phyloP scores from a whole-genome alignment of 2,797 vertebrate genomes.

The Micromesistius poutassou region DNA sequence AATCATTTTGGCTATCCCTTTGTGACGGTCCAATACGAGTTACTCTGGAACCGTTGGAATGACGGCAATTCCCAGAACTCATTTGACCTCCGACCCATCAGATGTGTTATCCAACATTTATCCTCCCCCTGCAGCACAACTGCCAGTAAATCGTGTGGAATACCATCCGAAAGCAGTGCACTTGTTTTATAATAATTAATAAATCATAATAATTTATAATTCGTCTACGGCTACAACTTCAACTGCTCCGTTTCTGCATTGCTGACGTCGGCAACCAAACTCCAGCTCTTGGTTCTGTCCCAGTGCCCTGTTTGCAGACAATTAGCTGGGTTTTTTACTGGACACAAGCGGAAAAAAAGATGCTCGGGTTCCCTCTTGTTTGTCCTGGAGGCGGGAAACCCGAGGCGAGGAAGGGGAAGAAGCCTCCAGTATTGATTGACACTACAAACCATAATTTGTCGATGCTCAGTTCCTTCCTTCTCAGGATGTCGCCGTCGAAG shows the following conservation, averaged over 20 bases:
- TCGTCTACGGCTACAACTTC: neutral
- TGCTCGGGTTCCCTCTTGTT: conserved; percentile 42
- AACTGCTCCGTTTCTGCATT: neutral
- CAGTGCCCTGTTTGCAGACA: neutral
- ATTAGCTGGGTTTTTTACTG: conserved; percentile 15
- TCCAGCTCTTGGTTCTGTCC: neutral
- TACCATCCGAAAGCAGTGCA: conserved; percentile 15
- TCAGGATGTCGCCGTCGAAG: conserved; percentile 25
- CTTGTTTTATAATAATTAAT: conserved; percentile 31
- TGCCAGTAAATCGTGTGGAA: conserved; percentile 19
- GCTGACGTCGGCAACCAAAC: neutral
- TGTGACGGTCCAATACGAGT: conserved; percentile 9
- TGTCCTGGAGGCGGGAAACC: conserved; percentile 24
- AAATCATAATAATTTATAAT: too few relatives aligned
- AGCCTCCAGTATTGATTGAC: conserved; percentile 55
- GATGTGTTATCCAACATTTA: conserved; percentile 43
- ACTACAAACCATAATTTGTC: conserved; percentile 49
- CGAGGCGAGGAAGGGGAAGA: conserved; percentile 41
- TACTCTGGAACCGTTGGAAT: conserved; percentile 38
- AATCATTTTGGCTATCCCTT: conserved; percentile 11
- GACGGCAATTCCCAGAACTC: conserved; percentile 52
- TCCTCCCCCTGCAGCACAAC: conserved; percentile 4
- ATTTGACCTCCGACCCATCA: conserved; percentile 27
- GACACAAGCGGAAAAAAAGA: conserved; percentile 31
- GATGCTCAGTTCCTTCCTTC: conserved; percentile 46